Percentiles rank a stretch among this genome's conserved stretches.
Evolutionary conservation across 2,113 vertebrate species (phyloP).

Genomic region (Clarias macrocephalus): DNA sequence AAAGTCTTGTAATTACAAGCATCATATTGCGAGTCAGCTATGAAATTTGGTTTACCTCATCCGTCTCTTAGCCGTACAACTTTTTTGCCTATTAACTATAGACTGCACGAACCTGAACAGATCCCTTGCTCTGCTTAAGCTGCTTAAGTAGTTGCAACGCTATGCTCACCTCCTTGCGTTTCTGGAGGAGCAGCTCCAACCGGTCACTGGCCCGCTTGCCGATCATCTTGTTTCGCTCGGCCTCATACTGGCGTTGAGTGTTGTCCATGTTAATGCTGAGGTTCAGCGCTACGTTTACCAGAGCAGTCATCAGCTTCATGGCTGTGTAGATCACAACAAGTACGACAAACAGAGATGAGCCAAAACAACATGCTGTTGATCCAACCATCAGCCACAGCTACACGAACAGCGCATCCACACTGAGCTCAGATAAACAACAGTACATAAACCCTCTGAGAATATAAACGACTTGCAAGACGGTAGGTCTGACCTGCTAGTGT

Average conservation of each 20-base stretch:
- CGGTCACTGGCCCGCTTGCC: conserved; percentile 96
- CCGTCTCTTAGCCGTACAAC: not conserved
- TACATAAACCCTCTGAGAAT: no score
- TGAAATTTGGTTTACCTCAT: not conserved
- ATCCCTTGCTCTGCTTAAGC: not conserved
- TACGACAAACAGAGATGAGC: not conserved
- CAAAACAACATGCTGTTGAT: not conserved
- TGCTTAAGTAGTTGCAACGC: not conserved
- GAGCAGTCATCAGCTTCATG: conserved; percentile 99
- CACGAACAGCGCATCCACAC: not conserved
- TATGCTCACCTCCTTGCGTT: conserved; percentile 91
- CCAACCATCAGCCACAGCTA: not conserved
- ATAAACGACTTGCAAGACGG: not conserved
- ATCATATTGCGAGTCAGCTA: not conserved
- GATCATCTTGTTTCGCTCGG: conserved; percentile 97
- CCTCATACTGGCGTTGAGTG: conserved; percentile 95
- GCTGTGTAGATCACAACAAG: conserved; percentile 69
- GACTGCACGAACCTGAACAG: not conserved
- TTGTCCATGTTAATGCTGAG: conserved; percentile 99
- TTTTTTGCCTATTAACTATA: not conserved
- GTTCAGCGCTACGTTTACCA: conserved; percentile 99
- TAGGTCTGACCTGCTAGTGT: conserved; percentile 87
- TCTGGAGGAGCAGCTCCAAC: conserved; percentile 93
- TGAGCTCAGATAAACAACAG: not conserved
- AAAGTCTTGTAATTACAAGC: not conserved